phyloP scores from a whole-genome alignment of 2,888 invertebrate species.

The Shargacucullia verbasci region DNA sequence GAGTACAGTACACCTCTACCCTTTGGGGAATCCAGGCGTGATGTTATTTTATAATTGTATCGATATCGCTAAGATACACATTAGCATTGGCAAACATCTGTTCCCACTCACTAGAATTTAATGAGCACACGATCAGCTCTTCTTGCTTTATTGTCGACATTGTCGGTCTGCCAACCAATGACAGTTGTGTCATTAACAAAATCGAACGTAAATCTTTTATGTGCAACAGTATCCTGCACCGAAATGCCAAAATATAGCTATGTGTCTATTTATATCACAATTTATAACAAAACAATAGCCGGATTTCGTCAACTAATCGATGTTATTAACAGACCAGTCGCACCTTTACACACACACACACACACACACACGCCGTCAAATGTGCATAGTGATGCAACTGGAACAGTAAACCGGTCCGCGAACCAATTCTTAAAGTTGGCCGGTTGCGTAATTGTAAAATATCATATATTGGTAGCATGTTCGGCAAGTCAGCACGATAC shows the following conservation, averaged over 20 bases:
- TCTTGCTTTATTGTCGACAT: too few relatives aligned
- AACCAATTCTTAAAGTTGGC: slow-evolving; percentile 62
- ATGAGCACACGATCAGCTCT: too few relatives aligned
- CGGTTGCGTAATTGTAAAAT: slow-evolving; percentile 61
- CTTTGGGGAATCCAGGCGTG: too few relatives aligned
- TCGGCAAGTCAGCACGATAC: slow-evolving; percentile 53
- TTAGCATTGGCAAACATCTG: too few relatives aligned
- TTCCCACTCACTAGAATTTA: too few relatives aligned
- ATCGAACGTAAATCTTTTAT: too few relatives aligned
- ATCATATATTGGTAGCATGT: slow-evolving; percentile 52
- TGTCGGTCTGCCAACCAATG: too few relatives aligned
- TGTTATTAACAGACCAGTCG: slow-evolving; percentile 57
- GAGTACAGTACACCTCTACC: too few relatives aligned
- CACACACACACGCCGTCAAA: slow-evolving; percentile 54
- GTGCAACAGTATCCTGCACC: too few relatives aligned
- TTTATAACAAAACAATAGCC: slow-evolving; percentile 28
- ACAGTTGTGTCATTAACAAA: too few relatives aligned
- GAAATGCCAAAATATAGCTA: neutral
- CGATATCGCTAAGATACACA: too few relatives aligned
- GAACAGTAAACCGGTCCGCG: slow-evolving; percentile 63
- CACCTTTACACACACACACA: slow-evolving; percentile 10
- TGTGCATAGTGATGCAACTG: slow-evolving; percentile 71
- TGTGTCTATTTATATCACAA: slow-evolving; percentile 7
- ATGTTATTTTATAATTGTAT: too few relatives aligned
- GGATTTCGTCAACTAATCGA: slow-evolving; percentile 44